Base-by-base conservation (phyloP, 1,140 invertebrate species). In the Brachionus paranguensis region DNA sequence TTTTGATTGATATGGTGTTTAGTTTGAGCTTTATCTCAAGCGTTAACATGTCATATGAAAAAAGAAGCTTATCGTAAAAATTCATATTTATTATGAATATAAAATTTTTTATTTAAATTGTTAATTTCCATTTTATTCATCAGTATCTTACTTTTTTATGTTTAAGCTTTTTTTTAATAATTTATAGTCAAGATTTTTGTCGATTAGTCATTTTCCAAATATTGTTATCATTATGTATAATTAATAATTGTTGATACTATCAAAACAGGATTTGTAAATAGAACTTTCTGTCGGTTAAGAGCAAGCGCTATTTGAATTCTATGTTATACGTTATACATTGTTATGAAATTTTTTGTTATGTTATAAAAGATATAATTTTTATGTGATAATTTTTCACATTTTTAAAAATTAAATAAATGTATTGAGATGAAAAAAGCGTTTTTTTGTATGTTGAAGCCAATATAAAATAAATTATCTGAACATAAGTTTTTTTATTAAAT, bases 21-120 rank as follows among this genome's bases (percentile, higher is more conserved):
- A 60, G 17, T 60, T 60, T 60, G 53, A 60, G 53, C 53, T 0
- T 10, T 60, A 20, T 60, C 53, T 60, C 53, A 60, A 60, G 17
- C 6, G 8, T 60, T 10, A 10, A 27, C 5, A 60, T 68, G 41
- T 68, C 33, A 33, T 68, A 12, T 68, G 29, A 68, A 68, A 68
- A 68, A 68, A 68, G 33, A 68, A 68, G 65, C 65, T 68, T 68
- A 68, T 33, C 33, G 27, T 68, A 68, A 68, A 68, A 68, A 68
- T 41, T 68, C 27, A 33, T 68, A 33, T 33, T 12, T 14, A 68
- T 33, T 41, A 68, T 68, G 53, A 60, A 60, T 60, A 20, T 27
- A 60, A 60, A 60, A 10, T 20, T 60, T 53, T 60, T 60, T 60
- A 60, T 60, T 55, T 60, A 60, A 60, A 8, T 60, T 60, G 53